phyloP scores from a whole-genome alignment of 2,113 vertebrate genomes.

The Callorhinus ursinus region DNA sequence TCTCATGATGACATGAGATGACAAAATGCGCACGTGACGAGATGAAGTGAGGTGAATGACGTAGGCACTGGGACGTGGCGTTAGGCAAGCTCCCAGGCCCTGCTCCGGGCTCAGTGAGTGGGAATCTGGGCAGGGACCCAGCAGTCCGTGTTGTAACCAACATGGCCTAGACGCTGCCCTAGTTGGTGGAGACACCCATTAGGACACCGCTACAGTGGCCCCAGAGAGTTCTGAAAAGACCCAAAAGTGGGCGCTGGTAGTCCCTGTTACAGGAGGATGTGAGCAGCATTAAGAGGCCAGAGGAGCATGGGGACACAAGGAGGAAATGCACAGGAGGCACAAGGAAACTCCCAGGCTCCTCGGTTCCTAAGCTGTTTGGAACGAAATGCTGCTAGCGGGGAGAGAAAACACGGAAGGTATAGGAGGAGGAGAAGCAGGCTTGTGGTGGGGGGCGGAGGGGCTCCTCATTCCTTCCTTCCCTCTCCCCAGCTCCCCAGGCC shows the following conservation, averaged over 20 bases:
- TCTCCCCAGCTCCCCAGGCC: not conserved
- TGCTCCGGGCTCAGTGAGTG: not conserved
- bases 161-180: not conserved
- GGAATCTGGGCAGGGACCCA: not conserved
- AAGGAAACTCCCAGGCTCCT: not conserved
- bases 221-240: not conserved
- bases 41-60: not conserved
- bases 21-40: not conserved
- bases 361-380: too few relatives aligned
- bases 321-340: not conserved
- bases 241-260: not conserved
- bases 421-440: not conserved
- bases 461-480: not conserved
- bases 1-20: not conserved
- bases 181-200: too few relatives aligned
- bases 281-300: not conserved
- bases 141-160: not conserved
- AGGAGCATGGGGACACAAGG: not conserved
- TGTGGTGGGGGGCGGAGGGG: not conserved
- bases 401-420: not conserved
- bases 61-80: not conserved
- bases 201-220: accelerated
- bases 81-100: not conserved
- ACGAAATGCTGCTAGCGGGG: not conserved
- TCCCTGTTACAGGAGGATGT: accelerated